Evolutionary conservation across 2,888 invertebrate genomes (phyloP), one percentile per base, ranked within the genome.

Genomic region (Muschampia plurimacula): DNA sequence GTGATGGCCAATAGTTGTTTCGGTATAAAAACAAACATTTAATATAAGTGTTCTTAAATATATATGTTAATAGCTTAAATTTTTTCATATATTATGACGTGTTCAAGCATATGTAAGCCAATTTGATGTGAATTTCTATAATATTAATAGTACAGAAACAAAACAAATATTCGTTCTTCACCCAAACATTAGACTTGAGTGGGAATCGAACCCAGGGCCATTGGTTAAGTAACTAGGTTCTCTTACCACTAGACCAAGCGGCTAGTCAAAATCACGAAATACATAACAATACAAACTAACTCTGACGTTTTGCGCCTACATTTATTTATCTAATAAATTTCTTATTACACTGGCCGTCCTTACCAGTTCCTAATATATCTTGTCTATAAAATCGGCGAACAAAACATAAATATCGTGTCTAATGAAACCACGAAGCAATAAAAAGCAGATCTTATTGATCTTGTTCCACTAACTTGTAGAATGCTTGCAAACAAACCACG

Each of bases 401-500:
- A 69, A 69, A 69, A 15, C 69, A 69, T 69, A 69, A 69, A 69
- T 52, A 69, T 69, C 63, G 28, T 41, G 49, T 69, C 69, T 69
- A 69, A 69, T 63, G 62, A 41, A 41, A 39, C 15, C 41, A 41
- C 13, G 41, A 12, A 5, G 62, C 41, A 10, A 69, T 69, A 69
- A 69, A 69, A 69, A 69, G 69, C 62, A 32, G 63, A 52, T 36
- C 62, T 63, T 69, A 69, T 63, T 62, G 62, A 52, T 62, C 63
- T 69, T 69, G 63, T 69, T 41, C 60, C 39, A 63, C 12, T 22
- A 32, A 41, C 63, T 69, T 63, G 69, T 63, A 69, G 69, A 69
- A 69, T 69, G 69, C 62, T 63, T 52, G 52, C 60, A 28, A 63
- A 39, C 52, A 52, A 52, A 52, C 63, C 22, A 62, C 9, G 44